These are phyloP conservation scores for Leptinotarsa haldemani DNA, from an alignment of 2,888 invertebrate genomes.

Conservation along the genomic window DNA sequence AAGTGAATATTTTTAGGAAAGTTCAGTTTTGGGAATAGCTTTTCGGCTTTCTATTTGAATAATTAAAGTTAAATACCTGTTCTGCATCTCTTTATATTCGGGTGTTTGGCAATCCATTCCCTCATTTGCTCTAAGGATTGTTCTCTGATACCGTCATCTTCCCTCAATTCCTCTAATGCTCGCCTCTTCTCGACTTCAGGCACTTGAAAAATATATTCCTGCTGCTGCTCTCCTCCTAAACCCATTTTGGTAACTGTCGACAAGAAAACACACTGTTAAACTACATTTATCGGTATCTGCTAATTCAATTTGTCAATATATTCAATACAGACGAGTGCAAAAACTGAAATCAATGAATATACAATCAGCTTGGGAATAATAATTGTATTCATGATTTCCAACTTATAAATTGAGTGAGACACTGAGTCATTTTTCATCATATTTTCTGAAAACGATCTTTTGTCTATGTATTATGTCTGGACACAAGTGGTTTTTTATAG, in stretches of 20 bases:
- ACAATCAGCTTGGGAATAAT: background rate
- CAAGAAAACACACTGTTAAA: background rate
- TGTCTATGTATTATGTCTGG: no score
- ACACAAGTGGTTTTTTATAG: no score
- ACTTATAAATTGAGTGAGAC: background rate
- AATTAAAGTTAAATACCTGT: conserved; percentile 70
- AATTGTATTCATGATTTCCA: background rate
- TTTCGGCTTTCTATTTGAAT: no score
- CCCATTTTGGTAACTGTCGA: conserved; percentile 58
- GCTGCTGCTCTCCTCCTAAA: conserved; percentile 61
- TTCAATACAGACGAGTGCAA: conserved; percentile 1
- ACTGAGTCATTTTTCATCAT: background rate
- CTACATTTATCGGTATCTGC: background rate
- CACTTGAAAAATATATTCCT: conserved; percentile 64
- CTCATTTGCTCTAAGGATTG: conserved; percentile 83
- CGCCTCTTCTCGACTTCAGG: conserved; percentile 71
- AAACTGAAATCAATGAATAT: background rate
- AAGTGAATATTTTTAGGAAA: no score
- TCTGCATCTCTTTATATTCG: conserved; percentile 83
- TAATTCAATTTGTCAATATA: conserved; percentile 7
- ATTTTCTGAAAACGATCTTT: no score
- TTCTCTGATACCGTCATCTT: conserved; percentile 80
- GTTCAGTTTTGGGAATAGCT: no score
- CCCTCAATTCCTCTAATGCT: conserved; percentile 81
- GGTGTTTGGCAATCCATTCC: conserved; percentile 86